Base-by-base conservation (phyloP, 2,797 vertebrate genomes). In the Bovichtus variegatus region DNA sequence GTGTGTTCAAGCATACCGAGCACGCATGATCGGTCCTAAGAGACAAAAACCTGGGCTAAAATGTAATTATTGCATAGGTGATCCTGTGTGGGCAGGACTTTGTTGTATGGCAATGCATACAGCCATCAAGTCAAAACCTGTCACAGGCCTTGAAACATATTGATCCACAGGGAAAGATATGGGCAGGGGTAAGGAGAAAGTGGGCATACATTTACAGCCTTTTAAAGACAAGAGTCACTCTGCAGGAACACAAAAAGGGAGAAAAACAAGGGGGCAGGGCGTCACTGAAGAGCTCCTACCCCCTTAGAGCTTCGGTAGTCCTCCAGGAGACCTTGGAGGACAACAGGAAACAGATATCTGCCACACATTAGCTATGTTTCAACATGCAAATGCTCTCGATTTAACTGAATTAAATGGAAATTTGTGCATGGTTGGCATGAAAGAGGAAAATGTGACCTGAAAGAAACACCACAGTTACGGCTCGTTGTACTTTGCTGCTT, bases 171-270 rank as follows among this genome's bases (percentile, higher is more conserved):
- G 69, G 63, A 77, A 66, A 71, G 55, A 80, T 71, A 69, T 57
- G 59, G 62, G 10, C 34, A 63, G 74, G 57, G 69, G 71, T 85
- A 74, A 76, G 61, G 57, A 60, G 63, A 76, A 59, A 69, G 64
- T 54, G 53, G 66, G 53, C 43, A 72, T 10, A 55, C 67, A 89
- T 1, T 74, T 76, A 70, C 72, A 85, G 66, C 16, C 31, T 72
- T 83, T 76, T 73, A 81, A 71, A 71, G 65, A 81, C 77, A 74
- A 74, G 47, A 80, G 72, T 87, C 81, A 41, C 69, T 82, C 72
- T 73, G 50, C 70, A 63, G 71, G 58, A 84, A 50, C 50, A 74
- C 63, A 74, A 57, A 63, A 77, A 51, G 6, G 13, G 8, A 68
- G 62, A 64, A 63, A 69, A 55, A 27, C 5, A 11, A 51, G 55